A percentile compares a stretch with the other conserved stretches of the same genome.
Evolutionary conservation across 2,113 vertebrate genomes (phyloP).

Genomic region (Eupsittula cactorum): DNA sequence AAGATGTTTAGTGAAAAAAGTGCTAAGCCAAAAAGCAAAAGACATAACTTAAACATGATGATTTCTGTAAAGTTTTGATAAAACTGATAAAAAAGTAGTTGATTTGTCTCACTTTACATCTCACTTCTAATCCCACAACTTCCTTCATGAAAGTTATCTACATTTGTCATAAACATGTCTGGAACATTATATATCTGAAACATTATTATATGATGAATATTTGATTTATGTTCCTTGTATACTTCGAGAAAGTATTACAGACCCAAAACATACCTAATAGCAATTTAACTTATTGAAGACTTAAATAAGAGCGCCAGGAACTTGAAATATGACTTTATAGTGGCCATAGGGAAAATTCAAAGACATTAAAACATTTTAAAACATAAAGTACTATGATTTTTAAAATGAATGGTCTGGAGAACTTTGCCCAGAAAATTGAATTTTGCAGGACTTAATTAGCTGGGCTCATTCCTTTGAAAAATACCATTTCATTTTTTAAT

Average conservation of each 20-base stretch:
- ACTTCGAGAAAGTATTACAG: conserved; percentile 13
- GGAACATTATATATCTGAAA: background rate
- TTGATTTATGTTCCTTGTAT: conserved; percentile 27
- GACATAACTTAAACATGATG: background rate
- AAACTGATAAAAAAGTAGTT: background rate
- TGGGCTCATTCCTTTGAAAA: background rate
- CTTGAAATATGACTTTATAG: conserved; percentile 25
- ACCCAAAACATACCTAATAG: background rate
- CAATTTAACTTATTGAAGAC: background rate
- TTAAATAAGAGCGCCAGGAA: conserved; percentile 16
- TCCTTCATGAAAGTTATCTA: background rate
- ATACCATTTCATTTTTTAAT: background rate
- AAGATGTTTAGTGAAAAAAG: background rate
- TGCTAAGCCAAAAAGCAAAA: background rate
- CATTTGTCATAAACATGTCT: background rate
- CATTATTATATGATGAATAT: background rate
- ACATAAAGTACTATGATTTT: conserved; percentile 1
- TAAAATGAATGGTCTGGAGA: conserved; percentile 12
- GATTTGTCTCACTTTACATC: background rate
- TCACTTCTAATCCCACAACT: background rate
- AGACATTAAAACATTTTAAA: background rate
- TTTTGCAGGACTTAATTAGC: conserved; percentile 25
- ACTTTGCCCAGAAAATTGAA: background rate
- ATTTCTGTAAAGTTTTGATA: background rate
- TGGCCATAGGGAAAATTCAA: conserved; percentile 28